phyloP scores from a whole-genome alignment of 2,797 vertebrate species.

The Orientallactaga sibirica region DNA sequence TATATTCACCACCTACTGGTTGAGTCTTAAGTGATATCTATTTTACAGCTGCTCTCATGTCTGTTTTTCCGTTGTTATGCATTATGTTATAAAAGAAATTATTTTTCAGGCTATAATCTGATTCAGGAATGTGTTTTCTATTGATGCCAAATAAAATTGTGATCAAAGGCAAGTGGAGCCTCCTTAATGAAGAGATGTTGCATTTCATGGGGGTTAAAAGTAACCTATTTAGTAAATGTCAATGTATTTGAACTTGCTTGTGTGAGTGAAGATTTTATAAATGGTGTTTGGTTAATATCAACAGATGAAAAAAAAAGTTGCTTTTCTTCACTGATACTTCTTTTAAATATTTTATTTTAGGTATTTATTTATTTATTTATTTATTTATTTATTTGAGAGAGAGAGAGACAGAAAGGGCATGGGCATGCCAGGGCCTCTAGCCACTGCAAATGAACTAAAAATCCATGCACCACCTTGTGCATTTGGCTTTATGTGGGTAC shows the following conservation, averaged over 20 bases:
- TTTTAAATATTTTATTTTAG: no score
- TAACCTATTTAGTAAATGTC: background rate
- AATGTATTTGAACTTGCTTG: background rate
- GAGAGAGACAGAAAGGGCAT: no score
- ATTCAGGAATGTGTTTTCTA: background rate
- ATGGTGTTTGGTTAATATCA: background rate
- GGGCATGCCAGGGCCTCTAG: no score
- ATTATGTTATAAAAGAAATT: conserved; percentile 24
- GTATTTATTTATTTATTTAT: no score
- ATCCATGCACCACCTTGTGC: no score
- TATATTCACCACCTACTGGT: background rate
- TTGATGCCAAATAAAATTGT: conserved; percentile 19
- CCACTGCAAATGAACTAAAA: no score
- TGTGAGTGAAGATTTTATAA: conserved; percentile 9
- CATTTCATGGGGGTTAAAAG: no score
- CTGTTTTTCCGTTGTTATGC: background rate
- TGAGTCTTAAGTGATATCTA: background rate
- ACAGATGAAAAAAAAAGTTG: background rate
- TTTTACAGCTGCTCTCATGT: background rate
- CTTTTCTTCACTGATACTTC: background rate
- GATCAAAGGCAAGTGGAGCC: background rate
- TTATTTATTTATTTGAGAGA: no score
- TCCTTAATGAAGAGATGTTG: no score
- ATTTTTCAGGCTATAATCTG: background rate
- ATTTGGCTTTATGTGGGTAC: no score